Evolutionary conservation across 2,888 invertebrate genomes (phyloP), one percentile per base, ranked within the genome.

Genomic region (Epinotia demarniana): DNA sequence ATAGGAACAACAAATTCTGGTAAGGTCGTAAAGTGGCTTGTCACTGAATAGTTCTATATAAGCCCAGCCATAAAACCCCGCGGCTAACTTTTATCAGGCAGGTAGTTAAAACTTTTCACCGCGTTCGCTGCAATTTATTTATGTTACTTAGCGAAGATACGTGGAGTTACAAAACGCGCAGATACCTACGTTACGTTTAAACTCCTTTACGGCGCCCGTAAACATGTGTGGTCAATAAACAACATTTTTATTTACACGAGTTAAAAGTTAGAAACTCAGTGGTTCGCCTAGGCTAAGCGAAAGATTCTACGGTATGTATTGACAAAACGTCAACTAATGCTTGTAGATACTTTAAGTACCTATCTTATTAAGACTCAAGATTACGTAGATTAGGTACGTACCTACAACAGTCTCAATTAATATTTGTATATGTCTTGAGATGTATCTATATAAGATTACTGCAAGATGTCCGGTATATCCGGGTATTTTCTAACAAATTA

Each of bases 71-170:
- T 74, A 69, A 74, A 74, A 70, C 58, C 49, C 43, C 33, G 53
- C 49, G 57, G 58, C 27, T 27, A 61, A 68, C 53, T 63, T 69
- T 69, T 74, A 74, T 69, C 73, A 33, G 53, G 53, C 69, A 69
- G 69, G 61, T 69, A 74, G 62, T 74, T 74, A 74, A 69, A 73
- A 74, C 68, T 74, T 74, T 68, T 53, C 62, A 61, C 62, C 69
- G 23, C 46, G 69, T 71, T 71, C 64, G 64, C 60, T 71, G 43
- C 66, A 55, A 70, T 62, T 55, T 74, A 74, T 69, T 62, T 68
- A 57, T 43, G 19, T 49, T 61, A 67, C 55, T 27, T 60, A 23
- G 46, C 13, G 61, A 39, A 69, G 46, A 69, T 46, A 69, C 46
- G 69, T 23, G 19, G 58, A 60, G 46, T 69, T 69, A 71, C 43